phyloP scores from a whole-genome alignment of 2,797 vertebrate species.

The Craterocephalus amniculus region DNA sequence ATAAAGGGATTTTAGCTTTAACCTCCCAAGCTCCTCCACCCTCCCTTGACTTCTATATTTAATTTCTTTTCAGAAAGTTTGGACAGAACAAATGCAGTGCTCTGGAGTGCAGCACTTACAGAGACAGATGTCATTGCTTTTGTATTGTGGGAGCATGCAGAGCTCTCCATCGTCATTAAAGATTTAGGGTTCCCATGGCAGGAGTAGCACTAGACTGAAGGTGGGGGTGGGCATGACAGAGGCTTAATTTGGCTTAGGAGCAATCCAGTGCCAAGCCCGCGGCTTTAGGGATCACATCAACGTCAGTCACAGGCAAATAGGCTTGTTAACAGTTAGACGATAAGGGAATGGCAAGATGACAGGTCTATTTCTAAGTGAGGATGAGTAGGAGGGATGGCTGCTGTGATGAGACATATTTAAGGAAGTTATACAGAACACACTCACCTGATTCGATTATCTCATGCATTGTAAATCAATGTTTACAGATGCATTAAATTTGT shows the following conservation, averaged over 20 bases:
- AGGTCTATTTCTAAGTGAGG: conserved; percentile 75
- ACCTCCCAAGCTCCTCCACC: conserved; percentile 61
- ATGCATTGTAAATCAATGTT: conserved; percentile 8
- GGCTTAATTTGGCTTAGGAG: conserved; percentile 84
- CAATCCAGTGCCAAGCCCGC: conserved; percentile 78
- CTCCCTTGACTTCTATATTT: conserved; percentile 76
- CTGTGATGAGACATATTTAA: conserved; percentile 42
- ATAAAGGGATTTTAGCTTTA: conserved; percentile 80
- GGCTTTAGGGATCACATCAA: conserved; percentile 82
- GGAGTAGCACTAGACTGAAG: conserved; percentile 67
- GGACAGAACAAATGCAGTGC: conserved; percentile 80
- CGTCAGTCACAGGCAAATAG: conserved; percentile 82
- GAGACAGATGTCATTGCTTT: conserved; percentile 86
- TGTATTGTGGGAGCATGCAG: conserved; percentile 74
- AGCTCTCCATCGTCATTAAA: conserved; percentile 85
- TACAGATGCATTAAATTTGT: not conserved
- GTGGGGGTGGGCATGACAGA: conserved; percentile 80
- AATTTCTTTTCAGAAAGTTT: conserved; percentile 79
- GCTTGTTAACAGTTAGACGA: conserved; percentile 79
- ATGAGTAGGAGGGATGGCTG: conserved; percentile 53
- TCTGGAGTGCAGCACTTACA: conserved; percentile 80
- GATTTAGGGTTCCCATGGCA: conserved; percentile 85
- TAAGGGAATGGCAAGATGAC: conserved; percentile 71
- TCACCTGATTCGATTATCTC: conserved; percentile 36
- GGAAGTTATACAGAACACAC: conserved; percentile 53